Conservation (phyloP, 30 jellyfish, hydroid and myxozoan species). For the Chrysaora quinquecirrha region DNA sequence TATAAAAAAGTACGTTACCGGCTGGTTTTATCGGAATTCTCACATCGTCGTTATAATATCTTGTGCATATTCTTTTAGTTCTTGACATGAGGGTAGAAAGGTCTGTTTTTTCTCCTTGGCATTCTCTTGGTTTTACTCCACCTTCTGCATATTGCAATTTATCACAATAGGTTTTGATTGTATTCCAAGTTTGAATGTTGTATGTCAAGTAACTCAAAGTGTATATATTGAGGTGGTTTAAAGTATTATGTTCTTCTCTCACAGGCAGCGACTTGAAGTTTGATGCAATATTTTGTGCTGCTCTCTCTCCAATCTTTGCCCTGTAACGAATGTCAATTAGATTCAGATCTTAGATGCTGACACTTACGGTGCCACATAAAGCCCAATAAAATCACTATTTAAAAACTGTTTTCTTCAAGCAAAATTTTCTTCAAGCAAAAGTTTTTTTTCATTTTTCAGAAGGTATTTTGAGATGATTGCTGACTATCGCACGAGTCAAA, state of each 20-base stretch:
- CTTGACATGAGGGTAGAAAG: slow-evolving; percentile 22
- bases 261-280: slow-evolving; percentile 10
- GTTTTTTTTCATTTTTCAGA: neutral
- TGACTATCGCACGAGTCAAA: neutral
- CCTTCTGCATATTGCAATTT: slow-evolving; percentile 34
- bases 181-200: too few relatives aligned
- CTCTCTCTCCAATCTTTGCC: slow-evolving; percentile 41
- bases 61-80: slow-evolving; percentile 6
- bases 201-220: slow-evolving; percentile 19
- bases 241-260: slow-evolving; percentile 1
- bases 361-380: neutral
- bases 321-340: neutral
- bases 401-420: neutral
- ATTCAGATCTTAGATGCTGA: neutral
- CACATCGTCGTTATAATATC: neutral
- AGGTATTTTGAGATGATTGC: slow-evolving; percentile 1
- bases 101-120: slow-evolving; percentile 32
- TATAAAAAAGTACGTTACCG: too few relatives aligned
- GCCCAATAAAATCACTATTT: neutral
- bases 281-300: slow-evolving; percentile 26
- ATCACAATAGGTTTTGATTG: slow-evolving; percentile 16
- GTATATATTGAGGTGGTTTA: slow-evolving; percentile 2
- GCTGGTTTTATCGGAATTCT: slow-evolving; percentile 11
- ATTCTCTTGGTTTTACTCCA: slow-evolving; percentile 22
- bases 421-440: too few relatives aligned